Conservation (phyloP, 2,113 vertebrate genomes). For the Micronisus gabar region DNA sequence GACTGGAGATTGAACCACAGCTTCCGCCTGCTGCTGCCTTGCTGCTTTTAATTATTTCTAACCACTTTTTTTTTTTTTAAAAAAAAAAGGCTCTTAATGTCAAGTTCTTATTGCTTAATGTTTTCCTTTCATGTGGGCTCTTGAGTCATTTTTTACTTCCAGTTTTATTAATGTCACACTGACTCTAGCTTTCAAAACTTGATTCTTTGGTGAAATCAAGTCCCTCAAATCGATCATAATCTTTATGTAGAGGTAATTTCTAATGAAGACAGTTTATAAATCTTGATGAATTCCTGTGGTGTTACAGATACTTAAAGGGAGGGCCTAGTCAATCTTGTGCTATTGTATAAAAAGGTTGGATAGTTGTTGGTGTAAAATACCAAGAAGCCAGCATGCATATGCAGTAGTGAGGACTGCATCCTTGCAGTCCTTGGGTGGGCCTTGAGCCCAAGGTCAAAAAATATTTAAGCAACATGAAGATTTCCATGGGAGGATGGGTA, state of each 20-base stretch:
- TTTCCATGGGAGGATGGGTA: neutral
- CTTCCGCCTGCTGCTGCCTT: neutral
- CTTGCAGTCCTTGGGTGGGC: neutral
- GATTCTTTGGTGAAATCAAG: neutral
- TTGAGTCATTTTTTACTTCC: constrained; percentile 23
- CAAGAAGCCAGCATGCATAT: accelerated
- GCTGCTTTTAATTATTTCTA: neutral
- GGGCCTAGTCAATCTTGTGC: neutral
- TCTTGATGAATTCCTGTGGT: neutral
- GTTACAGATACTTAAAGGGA: neutral
- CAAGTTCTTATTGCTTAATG: neutral
- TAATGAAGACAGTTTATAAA: neutral
- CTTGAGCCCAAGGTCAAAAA: neutral
- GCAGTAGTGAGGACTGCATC: neutral
- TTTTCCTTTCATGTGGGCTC: constrained; percentile 51
- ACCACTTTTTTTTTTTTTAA: neutral
- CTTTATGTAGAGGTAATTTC: neutral
- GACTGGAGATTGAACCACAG: neutral
- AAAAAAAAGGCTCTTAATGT: neutral
- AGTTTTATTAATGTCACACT: neutral
- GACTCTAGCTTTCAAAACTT: neutral
- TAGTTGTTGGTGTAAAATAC: neutral
- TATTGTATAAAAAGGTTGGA: neutral
- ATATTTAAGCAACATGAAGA: accelerated
- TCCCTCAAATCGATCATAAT: neutral